phyloP scores from a whole-genome alignment of 2,888 invertebrate genomes.

The Zygogramma bicolorata region DNA sequence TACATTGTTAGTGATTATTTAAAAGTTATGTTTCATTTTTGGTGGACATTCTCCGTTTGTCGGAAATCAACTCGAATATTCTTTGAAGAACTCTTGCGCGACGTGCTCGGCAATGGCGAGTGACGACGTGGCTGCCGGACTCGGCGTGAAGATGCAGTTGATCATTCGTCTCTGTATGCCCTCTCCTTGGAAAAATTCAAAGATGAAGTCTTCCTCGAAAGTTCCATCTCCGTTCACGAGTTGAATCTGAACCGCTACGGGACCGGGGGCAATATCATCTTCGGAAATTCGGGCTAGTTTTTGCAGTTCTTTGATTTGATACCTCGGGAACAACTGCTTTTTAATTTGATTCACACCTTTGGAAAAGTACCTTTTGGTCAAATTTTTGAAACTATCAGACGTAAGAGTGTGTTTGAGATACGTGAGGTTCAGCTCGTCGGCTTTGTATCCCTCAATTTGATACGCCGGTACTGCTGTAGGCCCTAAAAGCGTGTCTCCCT shows the following conservation, averaged over 20 bases:
- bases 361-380: constrained; percentile 80
- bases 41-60: not conserved
- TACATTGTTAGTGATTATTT: not conserved
- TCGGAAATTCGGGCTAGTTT: constrained; percentile 35
- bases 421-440: constrained; percentile 68
- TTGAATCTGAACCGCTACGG: constrained; percentile 94
- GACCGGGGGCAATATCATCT: constrained; percentile 69
- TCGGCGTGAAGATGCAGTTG: constrained; percentile 95
- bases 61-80: not conserved
- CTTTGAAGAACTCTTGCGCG: constrained; percentile 34
- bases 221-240: constrained; percentile 86
- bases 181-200: constrained; percentile 80
- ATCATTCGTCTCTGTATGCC: constrained; percentile 81
- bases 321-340: constrained; percentile 77
- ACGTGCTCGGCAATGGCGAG: constrained; percentile 93
- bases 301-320: constrained; percentile 66
- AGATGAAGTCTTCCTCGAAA: constrained; percentile 95
- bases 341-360: constrained; percentile 86
- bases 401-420: constrained; percentile 78
- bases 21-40: not conserved
- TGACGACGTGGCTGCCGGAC: constrained; percentile 96
- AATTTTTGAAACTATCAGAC: constrained; percentile 81
- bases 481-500: constrained; percentile 89
- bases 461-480: constrained; percentile 95
- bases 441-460: constrained; percentile 90